Percentiles rank a stretch among this genome's conserved stretches.
These are phyloP conservation scores for Drosophila kanapiae DNA, from an alignment of 1,140 invertebrate species.

Conservation along the genomic window DNA sequence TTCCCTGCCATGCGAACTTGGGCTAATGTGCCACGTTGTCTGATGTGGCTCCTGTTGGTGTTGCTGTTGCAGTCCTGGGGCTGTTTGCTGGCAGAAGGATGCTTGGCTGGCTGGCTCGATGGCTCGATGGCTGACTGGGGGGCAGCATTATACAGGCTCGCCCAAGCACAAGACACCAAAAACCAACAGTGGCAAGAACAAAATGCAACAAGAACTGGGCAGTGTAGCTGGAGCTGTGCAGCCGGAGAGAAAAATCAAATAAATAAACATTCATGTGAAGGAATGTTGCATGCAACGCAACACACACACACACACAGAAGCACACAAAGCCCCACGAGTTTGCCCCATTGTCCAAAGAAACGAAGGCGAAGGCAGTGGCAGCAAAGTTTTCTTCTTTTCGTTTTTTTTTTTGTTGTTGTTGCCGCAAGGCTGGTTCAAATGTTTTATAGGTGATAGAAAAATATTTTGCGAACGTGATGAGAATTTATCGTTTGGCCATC, in stretches of 20 bases:
- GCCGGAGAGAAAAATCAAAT: conserved; percentile 63
- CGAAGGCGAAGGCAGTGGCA: conserved; percentile 10
- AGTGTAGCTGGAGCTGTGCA: not conserved
- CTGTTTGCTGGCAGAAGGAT: conserved; percentile 42
- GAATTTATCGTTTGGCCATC: conserved; percentile 72
- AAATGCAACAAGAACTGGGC: conserved; percentile 35
- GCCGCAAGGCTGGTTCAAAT: conserved; percentile 72
- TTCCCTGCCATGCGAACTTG: conserved; percentile 39
- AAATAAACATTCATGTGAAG: conserved; percentile 74
- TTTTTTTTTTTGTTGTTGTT: conserved; percentile 3
- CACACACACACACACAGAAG: conserved; percentile 21
- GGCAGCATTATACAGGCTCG: conserved; percentile 51
- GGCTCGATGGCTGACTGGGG: conserved; percentile 8
- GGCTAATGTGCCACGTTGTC: conserved; percentile 59
- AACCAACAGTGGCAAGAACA: conserved; percentile 50
- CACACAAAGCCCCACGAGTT: not conserved
- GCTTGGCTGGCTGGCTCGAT: conserved; percentile 3
- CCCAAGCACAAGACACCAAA: conserved; percentile 59
- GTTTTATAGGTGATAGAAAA: conserved; percentile 83
- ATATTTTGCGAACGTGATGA: conserved; percentile 82
- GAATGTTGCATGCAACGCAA: conserved; percentile 58
- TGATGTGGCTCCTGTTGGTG: conserved; percentile 22
- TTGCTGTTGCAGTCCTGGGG: conserved; percentile 34
- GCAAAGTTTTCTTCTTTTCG: conserved; percentile 48
- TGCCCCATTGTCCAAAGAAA: conserved; percentile 45